A percentile compares a stretch with the other conserved stretches of the same genome.
Conservation (phyloP, 2,888 invertebrate genomes). For the Drosophila neutralis region DNA sequence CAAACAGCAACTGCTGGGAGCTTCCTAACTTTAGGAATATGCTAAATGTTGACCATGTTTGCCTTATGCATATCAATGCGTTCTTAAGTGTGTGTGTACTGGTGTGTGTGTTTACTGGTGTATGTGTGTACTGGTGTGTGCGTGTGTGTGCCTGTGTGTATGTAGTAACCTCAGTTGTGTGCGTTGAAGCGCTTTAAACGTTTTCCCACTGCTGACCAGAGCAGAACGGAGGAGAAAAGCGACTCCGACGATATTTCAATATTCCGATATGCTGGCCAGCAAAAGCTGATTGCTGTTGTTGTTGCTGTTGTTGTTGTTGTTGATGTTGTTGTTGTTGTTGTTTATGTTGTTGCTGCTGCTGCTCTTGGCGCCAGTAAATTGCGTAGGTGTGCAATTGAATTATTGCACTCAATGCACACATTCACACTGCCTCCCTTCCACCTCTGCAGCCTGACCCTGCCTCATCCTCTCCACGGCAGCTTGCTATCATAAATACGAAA, state of each 20-base stretch:
- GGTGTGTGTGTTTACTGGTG: neutral
- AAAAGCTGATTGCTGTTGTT: slow-evolving; percentile 32
- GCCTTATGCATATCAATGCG: slow-evolving; percentile 10
- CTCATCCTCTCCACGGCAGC: neutral
- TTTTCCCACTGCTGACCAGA: slow-evolving; percentile 62
- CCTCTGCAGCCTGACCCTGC: neutral
- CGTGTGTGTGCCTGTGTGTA: neutral
- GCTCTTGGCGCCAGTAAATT: slow-evolving; percentile 62
- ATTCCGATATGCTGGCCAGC: slow-evolving; percentile 44
- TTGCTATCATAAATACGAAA: slow-evolving; percentile 73
- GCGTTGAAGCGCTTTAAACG: slow-evolving; percentile 71
- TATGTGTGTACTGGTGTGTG: neutral
- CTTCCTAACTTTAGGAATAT: slow-evolving; percentile 48
- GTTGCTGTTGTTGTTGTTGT: slow-evolving; percentile 17
- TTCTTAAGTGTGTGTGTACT: neutral
- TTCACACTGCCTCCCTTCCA: slow-evolving; percentile 39
- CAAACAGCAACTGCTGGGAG: slow-evolving; percentile 8
- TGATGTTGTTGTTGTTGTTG: slow-evolving; percentile 22
- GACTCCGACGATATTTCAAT: slow-evolving; percentile 53
- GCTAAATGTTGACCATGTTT: slow-evolving; percentile 59
- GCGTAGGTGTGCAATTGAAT: slow-evolving; percentile 81
- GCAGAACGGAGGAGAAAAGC: slow-evolving; percentile 9
- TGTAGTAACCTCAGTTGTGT: slow-evolving; percentile 32
- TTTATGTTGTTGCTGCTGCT: slow-evolving; percentile 16
- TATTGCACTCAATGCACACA: slow-evolving; percentile 76